Conservation (phyloP, 2,113 vertebrate genomes). For the Dolichotis patagonum region DNA sequence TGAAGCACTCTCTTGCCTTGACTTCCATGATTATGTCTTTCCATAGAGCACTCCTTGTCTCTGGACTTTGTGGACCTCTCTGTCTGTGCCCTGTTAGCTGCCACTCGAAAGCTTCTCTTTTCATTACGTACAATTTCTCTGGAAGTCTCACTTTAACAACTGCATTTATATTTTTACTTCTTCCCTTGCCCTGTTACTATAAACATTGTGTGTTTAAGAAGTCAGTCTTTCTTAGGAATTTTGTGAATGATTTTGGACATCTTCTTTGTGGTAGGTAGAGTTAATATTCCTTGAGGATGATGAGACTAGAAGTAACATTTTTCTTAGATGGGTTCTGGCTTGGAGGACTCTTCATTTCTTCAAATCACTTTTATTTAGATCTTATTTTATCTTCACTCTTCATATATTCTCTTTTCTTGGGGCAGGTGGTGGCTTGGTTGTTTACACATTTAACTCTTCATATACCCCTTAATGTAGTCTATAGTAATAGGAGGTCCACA, state of each 20-base stretch:
- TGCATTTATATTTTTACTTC: not conserved
- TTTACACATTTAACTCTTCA: not conserved
- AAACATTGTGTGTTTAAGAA: slow-evolving; percentile 16
- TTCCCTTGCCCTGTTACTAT: not conserved
- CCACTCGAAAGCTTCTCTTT: not conserved
- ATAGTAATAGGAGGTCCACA: not conserved
- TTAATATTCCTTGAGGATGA: slow-evolving; percentile 29
- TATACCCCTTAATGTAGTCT: not conserved
- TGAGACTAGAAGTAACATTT: slow-evolving; percentile 10
- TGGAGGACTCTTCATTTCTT: not conserved
- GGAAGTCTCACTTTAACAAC: not conserved
- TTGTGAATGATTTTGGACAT: not conserved
- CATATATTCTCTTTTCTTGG: not conserved
- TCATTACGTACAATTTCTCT: not conserved
- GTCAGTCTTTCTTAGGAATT: not conserved
- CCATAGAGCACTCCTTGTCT: not conserved
- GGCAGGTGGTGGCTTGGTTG: not conserved
- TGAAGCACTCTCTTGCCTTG: not conserved
- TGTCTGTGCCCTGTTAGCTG: not conserved
- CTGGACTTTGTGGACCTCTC: not conserved
- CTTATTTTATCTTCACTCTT: slow-evolving; percentile 21
- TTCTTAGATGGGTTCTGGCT: not conserved
- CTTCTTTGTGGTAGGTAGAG: not conserved
- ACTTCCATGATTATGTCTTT: not conserved
- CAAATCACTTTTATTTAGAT: not conserved